Evolutionary conservation across 2,888 invertebrate genomes (phyloP).

Genomic region (Colletes collaris): DNA sequence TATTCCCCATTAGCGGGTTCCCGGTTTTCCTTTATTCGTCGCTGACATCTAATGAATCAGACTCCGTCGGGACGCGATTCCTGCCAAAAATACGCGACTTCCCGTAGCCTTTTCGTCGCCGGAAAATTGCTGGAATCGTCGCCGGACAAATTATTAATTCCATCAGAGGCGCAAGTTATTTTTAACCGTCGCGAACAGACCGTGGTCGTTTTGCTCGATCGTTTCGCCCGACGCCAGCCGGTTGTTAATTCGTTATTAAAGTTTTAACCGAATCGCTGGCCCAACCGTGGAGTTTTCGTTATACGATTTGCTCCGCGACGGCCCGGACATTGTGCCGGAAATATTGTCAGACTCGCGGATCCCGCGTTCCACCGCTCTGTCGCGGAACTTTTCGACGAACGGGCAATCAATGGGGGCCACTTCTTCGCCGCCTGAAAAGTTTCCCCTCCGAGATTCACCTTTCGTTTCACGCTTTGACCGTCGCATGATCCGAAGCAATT

Average conservation of each 20-base stretch:
- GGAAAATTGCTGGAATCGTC: neutral
- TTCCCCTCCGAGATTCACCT: neutral
- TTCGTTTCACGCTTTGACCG: neutral
- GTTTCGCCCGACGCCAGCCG: neutral
- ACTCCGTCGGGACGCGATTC: neutral
- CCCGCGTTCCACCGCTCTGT: neutral
- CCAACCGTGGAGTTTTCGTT: neutral
- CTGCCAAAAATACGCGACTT: neutral
- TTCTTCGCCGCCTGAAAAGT: slow-evolving; percentile 3
- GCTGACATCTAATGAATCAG: slow-evolving; percentile 2
- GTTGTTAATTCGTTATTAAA: slow-evolving; percentile 41
- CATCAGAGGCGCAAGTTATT: slow-evolving; percentile 21
- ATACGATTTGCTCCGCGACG: neutral
- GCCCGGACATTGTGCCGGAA: slow-evolving; percentile 21
- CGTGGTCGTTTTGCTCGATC: slow-evolving; percentile 7
- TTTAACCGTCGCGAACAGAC: slow-evolving; percentile 32
- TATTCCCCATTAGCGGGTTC: slow-evolving; percentile 3
- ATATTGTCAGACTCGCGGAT: slow-evolving; percentile 15
- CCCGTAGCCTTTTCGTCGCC: neutral
- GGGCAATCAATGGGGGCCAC: slow-evolving; percentile 13
- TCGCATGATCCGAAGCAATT: too few relatives aligned
- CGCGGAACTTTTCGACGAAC: slow-evolving; percentile 9
- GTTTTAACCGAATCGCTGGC: slow-evolving; percentile 36
- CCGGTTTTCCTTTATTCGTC: neutral
- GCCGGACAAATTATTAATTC: too few relatives aligned